Evolutionary conservation across 2,797 vertebrate species (phyloP).

Genomic region (Tapirus indicus): DNA sequence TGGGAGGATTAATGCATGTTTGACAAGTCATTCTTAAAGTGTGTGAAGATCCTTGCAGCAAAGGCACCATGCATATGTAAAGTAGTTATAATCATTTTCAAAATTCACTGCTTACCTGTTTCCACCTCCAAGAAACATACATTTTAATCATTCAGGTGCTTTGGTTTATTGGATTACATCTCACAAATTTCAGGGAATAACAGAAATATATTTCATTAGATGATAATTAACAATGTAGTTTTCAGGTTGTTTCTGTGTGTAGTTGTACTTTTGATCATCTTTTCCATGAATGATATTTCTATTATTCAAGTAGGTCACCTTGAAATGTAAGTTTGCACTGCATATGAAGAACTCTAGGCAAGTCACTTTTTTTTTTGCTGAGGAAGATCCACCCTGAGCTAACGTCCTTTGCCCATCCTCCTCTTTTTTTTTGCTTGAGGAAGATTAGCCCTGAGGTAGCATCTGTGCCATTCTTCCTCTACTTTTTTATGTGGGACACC

Average conservation of each 20-base stretch:
- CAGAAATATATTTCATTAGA: neutral
- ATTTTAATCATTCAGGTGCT: slow-evolving; percentile 31
- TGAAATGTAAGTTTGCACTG: slow-evolving; percentile 54
- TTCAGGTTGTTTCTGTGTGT: slow-evolving; percentile 33
- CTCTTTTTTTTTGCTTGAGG: neutral
- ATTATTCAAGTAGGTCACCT: slow-evolving; percentile 52
- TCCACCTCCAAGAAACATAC: neutral
- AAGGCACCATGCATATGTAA: slow-evolving; percentile 6
- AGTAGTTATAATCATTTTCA: slow-evolving; percentile 40
- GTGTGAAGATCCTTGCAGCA: neutral
- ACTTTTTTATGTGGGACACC: too few species aligned
- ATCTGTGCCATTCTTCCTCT: too few species aligned
- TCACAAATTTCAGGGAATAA: slow-evolving; percentile 43
- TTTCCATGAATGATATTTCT: slow-evolving; percentile 32
- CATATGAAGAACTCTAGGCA: neutral
- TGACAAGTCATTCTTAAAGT: slow-evolving; percentile 55
- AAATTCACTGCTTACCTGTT: slow-evolving; percentile 39
- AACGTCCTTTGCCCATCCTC: too few species aligned
- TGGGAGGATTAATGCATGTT: slow-evolving; percentile 22
- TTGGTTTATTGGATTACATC: neutral
- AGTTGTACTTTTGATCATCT: slow-evolving; percentile 40
- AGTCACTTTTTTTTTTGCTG: neutral
- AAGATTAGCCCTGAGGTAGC: too few species aligned
- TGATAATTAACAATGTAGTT: slow-evolving; percentile 1
- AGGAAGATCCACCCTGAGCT: too few species aligned